Percentiles rank a stretch among this genome's conserved stretches.
Conservation (phyloP, 2,797 vertebrate species). For the Xiphophorus birchmanni region DNA sequence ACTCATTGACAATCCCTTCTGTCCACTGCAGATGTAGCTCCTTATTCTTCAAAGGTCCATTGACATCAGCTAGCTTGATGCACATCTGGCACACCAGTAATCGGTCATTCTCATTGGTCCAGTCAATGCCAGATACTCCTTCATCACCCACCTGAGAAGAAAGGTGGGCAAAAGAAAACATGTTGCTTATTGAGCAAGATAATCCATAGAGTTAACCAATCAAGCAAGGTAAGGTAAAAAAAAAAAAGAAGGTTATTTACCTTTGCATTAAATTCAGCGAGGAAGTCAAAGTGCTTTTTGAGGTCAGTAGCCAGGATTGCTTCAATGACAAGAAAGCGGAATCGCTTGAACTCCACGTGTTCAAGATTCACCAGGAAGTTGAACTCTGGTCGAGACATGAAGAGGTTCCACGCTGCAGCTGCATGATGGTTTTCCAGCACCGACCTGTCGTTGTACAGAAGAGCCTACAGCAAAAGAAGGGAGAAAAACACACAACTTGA, state of each 20-base stretch:
- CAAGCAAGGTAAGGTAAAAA: not conserved
- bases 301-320: slow-evolving; percentile 97
- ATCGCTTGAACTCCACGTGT: slow-evolving; percentile 97
- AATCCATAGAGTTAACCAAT: not conserved
- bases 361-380: slow-evolving; percentile 95
- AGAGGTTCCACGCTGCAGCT: slow-evolving; percentile 96
- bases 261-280: slow-evolving; percentile 97
- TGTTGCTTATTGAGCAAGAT: not conserved
- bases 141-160: slow-evolving; percentile 90
- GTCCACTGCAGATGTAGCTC: slow-evolving; percentile 97
- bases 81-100: slow-evolving; percentile 98
- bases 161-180: not conserved
- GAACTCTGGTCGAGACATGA: slow-evolving; percentile 95
- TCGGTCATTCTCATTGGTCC: slow-evolving; percentile 96
- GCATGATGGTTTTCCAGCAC: slow-evolving; percentile 98
- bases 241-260: slow-evolving; percentile 69
- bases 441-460: slow-evolving; percentile 96
- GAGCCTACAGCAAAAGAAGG: slow-evolving; percentile 78
- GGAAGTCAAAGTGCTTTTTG: slow-evolving; percentile 98
- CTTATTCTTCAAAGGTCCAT: slow-evolving; percentile 93
- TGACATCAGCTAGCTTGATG: slow-evolving; percentile 97
- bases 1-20: slow-evolving; percentile 97
- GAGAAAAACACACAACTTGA: not conserved
- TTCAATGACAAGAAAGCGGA: slow-evolving; percentile 98
- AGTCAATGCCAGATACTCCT: slow-evolving; percentile 90